Evolutionary conservation across 2,888 invertebrate species (phyloP), one percentile per base, ranked within the genome.

Genomic region (Eilema sororculum): DNA sequence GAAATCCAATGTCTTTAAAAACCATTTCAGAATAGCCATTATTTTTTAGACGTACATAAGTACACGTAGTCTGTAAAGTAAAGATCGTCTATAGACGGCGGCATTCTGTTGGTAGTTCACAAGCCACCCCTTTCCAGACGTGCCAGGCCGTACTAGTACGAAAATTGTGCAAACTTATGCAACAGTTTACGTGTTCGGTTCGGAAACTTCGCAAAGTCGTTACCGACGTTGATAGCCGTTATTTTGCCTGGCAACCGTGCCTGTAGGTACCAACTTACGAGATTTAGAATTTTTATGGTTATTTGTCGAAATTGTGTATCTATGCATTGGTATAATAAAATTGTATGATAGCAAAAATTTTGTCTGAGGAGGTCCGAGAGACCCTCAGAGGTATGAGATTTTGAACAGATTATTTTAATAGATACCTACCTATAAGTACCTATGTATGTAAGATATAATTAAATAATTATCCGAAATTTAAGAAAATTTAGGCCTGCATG

Each of bases 101-200:
- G 76, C 69, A 82, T 46, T 46, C 20, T 52, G n/a, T 52, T 52
- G 52, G n/a, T 20, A n/a, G 41, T 57, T 77, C 82, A 80, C 73
- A 70, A 71, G 46, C 71, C 67, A 68, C 77, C 80, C 77, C 68
- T 70, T 64, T 46, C 60, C 60, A 70, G 67, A 78, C 84, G 90
- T 91, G 83, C 91, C 91, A 88, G 90, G 89, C 88, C 85, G 83
- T 79, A 74, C 73, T 68, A 68, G 76, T 78, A 83, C 84, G 89
- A 70, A 82, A 86, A 85, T 80, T 84, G 84, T 87, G 87, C 85
- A 87, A 86, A 89, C 86, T 89, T 91, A 86, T 91, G 86, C 88
- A 89, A 86, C 73, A 74, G 61, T 66, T 81, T 75, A 71, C 78
- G 80, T 79, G 80, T 59, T 68, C 52, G 73, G 73, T 65, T 73